phyloP scores from a whole-genome alignment of 2,113 vertebrate species.

The Platycercus adscitus region DNA sequence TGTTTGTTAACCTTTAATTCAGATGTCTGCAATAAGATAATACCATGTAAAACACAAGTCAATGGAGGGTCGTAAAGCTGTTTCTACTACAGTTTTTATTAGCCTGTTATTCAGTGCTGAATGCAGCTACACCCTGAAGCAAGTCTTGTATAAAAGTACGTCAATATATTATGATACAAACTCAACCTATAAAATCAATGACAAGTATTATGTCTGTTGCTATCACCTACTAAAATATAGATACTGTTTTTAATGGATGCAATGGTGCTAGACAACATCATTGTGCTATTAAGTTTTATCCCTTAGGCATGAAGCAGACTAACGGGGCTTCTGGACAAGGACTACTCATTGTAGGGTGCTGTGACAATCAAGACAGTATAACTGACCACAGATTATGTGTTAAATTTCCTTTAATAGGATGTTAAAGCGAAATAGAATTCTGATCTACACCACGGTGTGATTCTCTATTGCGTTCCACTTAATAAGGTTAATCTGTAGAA shows the following conservation, averaged over 20 bases:
- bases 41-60: slow-evolving; percentile 81
- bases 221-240: slow-evolving; percentile 73
- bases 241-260: slow-evolving; percentile 61
- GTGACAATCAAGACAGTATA: background rate
- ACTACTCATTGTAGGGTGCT: background rate
- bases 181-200: slow-evolving; percentile 79
- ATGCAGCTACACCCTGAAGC: slow-evolving; percentile 74
- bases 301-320: slow-evolving; percentile 18
- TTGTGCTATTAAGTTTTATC: slow-evolving; percentile 42
- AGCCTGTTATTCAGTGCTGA: slow-evolving; percentile 74
- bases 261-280: background rate
- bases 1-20: slow-evolving; percentile 85
- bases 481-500: background rate
- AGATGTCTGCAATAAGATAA: slow-evolving; percentile 78
- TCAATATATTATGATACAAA: slow-evolving; percentile 79
- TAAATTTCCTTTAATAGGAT: background rate
- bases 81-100: slow-evolving; percentile 80
- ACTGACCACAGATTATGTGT: background rate
- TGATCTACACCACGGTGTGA: background rate
- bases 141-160: slow-evolving; percentile 72
- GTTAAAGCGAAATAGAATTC: background rate
- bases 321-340: background rate
- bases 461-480: background rate
- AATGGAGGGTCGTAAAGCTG: slow-evolving; percentile 77
- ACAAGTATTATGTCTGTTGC: slow-evolving; percentile 74